phyloP scores from a whole-genome alignment of 2,888 invertebrate species.

The Luffia ferchaultella region DNA sequence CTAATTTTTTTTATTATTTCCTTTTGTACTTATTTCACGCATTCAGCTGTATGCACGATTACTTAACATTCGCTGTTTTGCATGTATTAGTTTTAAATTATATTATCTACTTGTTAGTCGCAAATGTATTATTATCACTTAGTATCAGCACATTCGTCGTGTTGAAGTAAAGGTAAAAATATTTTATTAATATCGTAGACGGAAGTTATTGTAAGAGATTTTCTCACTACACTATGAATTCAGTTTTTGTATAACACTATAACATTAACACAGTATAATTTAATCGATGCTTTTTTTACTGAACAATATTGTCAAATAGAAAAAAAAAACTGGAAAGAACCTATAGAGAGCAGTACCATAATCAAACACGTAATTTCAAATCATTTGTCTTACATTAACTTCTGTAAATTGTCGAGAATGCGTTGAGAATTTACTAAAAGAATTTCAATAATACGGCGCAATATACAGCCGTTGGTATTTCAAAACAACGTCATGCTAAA shows the following conservation, averaged over 20 bases:
- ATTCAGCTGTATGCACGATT: conserved; percentile 61
- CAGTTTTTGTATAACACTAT: too few relatives aligned
- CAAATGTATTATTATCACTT: conserved; percentile 46
- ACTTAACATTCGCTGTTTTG: conserved; percentile 59
- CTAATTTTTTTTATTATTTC: neutral
- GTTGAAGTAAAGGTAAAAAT: conserved; percentile 40
- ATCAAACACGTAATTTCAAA: neutral
- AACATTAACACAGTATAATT: too few relatives aligned
- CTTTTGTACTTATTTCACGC: conserved; percentile 38
- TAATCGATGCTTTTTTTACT: too few relatives aligned
- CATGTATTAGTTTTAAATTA: conserved; percentile 50
- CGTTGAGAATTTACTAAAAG: conserved; percentile 63
- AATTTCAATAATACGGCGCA: conserved; percentile 17
- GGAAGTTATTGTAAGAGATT: conserved; percentile 52
- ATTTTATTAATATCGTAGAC: conserved; percentile 31
- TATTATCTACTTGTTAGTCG: conserved; percentile 53
- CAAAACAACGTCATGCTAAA: conserved; percentile 9
- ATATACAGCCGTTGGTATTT: conserved; percentile 5
- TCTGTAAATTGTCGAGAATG: conserved; percentile 58
- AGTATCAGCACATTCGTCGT: conserved; percentile 62
- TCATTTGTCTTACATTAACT: neutral
- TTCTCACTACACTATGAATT: neutral
- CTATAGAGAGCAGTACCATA: too few relatives aligned
- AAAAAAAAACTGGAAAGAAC: too few relatives aligned
- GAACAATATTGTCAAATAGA: too few relatives aligned